A percentile compares a stretch with the other conserved stretches of the same genome.
Evolutionary conservation across 23 tunicate genomes (phyloP).

Genomic region (Corella eumyota): DNA sequence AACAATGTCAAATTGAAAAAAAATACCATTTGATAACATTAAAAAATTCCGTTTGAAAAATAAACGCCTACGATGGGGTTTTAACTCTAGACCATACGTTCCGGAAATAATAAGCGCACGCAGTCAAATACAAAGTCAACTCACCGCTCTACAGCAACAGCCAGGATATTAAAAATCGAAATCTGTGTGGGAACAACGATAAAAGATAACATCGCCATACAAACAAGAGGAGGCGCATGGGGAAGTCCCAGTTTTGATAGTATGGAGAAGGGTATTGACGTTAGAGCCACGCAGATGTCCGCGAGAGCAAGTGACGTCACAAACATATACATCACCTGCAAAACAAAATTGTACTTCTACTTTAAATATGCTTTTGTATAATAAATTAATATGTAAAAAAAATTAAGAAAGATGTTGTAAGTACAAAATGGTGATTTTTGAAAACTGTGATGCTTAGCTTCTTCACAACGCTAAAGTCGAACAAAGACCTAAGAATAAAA

Average conservation of each 20-base stretch:
- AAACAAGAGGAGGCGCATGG: slow-evolving; percentile 24
- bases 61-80: too few relatives aligned
- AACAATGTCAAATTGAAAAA: too few relatives aligned
- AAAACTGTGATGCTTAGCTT: not conserved
- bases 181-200: slow-evolving; percentile 56
- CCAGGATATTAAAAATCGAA: slow-evolving; percentile 48
- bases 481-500: too few relatives aligned
- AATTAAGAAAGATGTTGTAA: not conserved
- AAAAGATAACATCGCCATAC: slow-evolving; percentile 41
- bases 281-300: slow-evolving; percentile 33
- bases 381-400: not conserved
- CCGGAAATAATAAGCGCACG: too few relatives aligned
- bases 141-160: slow-evolving; percentile 55
- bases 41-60: too few relatives aligned
- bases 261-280: slow-evolving; percentile 49
- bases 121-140: too few relatives aligned
- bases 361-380: not conserved
- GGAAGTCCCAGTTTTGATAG: slow-evolving; percentile 57
- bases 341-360: not conserved
- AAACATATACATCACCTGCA: slow-evolving; percentile 61
- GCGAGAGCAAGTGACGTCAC: slow-evolving; percentile 37
- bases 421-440: not conserved
- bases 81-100: too few relatives aligned
- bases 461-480: too few relatives aligned
- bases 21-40: too few relatives aligned